phyloP scores from a whole-genome alignment of 2,888 invertebrate genomes.

The Acleris emargana region DNA sequence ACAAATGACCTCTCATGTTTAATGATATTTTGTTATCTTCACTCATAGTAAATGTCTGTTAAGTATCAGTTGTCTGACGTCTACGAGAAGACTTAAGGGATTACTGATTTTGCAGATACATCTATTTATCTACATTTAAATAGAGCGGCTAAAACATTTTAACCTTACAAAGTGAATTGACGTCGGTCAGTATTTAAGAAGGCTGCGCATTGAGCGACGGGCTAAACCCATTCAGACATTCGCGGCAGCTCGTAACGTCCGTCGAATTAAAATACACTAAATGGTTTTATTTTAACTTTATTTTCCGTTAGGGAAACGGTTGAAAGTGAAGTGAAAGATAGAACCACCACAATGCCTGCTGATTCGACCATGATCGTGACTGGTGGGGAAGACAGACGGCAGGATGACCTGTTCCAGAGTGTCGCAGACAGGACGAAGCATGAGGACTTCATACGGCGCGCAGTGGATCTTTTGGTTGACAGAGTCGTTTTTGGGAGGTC shows the following conservation, averaged over 20 bases:
- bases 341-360: constrained; percentile 68
- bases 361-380: constrained; percentile 73
- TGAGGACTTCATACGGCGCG: constrained; percentile 88
- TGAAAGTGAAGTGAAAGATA: constrained; percentile 48
- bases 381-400: constrained; percentile 56
- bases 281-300: constrained; percentile 51
- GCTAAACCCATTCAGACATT: constrained; percentile 66
- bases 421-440: constrained; percentile 85
- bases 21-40: neutral
- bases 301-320: constrained; percentile 43
- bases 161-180: constrained; percentile 77
- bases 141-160: constrained; percentile 45
- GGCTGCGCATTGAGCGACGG: constrained; percentile 61
- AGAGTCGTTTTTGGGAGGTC: constrained; percentile 91
- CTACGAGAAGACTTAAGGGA: neutral
- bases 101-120: constrained; percentile 27
- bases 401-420: constrained; percentile 80
- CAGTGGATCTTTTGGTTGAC: constrained; percentile 88
- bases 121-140: constrained; percentile 47
- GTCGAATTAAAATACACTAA: constrained; percentile 44
- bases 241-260: constrained; percentile 66
- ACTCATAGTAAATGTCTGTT: neutral
- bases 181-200: constrained; percentile 76
- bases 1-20: neutral
- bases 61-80: neutral